Evolutionary conservation across 2,113 vertebrate genomes (phyloP).

Genomic region (Gobius niger): DNA sequence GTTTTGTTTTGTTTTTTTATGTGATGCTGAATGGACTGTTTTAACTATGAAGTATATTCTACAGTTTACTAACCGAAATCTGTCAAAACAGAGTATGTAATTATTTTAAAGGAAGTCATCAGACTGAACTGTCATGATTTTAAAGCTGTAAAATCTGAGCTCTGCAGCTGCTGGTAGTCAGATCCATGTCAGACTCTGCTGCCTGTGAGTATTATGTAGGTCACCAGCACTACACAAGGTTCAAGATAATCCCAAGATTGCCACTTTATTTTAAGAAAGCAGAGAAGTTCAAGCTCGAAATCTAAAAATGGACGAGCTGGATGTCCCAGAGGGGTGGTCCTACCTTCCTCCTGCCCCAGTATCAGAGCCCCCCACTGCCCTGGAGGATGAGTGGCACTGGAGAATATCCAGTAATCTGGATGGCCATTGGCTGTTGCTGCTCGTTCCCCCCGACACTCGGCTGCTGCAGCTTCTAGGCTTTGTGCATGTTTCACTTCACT

Average conservation of each 20-base stretch:
- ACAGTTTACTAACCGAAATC: not conserved
- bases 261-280: slow-evolving; percentile 78
- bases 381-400: slow-evolving; percentile 73
- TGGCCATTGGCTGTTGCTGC: slow-evolving; percentile 60
- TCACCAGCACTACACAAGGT: slow-evolving; percentile 65
- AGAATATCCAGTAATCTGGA: slow-evolving; percentile 57
- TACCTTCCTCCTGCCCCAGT: slow-evolving; percentile 54
- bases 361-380: slow-evolving; percentile 35
- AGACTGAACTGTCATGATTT: slow-evolving; percentile 7
- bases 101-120: not conserved
- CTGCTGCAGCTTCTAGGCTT: slow-evolving; percentile 64
- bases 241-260: slow-evolving; percentile 78
- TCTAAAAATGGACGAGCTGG: slow-evolving; percentile 74
- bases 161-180: slow-evolving; percentile 39
- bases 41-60: not conserved
- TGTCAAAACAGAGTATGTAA: not conserved
- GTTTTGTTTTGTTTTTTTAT: not conserved
- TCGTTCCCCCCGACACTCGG: slow-evolving; percentile 38
- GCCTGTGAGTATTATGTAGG: slow-evolving; percentile 69
- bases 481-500: slow-evolving; percentile 70
- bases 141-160: slow-evolving; percentile 15
- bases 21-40: not conserved
- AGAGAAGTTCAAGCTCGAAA: slow-evolving; percentile 75
- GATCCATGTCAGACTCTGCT: slow-evolving; percentile 41
- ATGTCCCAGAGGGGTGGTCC: slow-evolving; percentile 51